phyloP scores from a whole-genome alignment of 2,797 vertebrate species.

The Alosa sapidissima region DNA sequence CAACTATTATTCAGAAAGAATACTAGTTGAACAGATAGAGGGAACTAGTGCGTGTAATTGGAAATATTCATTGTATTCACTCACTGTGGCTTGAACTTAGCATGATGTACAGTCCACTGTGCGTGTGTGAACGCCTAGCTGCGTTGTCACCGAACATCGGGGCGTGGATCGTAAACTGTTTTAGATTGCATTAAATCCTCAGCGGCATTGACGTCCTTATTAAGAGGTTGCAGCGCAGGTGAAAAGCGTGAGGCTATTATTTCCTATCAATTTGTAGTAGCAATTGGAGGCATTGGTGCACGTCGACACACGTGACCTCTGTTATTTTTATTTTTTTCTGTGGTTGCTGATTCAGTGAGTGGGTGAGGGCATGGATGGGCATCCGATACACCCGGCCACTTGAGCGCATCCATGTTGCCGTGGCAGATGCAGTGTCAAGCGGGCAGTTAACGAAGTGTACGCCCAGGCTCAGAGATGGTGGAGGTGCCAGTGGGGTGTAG shows the following conservation, averaged over 20 bases:
- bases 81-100: constrained; percentile 35
- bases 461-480: not conserved
- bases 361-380: not conserved
- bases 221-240: constrained; percentile 7
- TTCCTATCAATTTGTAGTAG: constrained; percentile 7
- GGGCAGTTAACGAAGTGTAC: not conserved
- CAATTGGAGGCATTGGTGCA: not conserved
- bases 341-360: not conserved
- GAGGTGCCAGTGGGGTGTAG: not conserved
- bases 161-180: constrained; percentile 3
- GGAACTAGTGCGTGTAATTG: constrained; percentile 52
- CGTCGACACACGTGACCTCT: not conserved
- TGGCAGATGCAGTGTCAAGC: not conserved
- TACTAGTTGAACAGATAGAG: constrained; percentile 41
- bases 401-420: not conserved
- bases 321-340: not conserved
- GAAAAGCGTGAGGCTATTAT: not conserved
- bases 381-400: not conserved
- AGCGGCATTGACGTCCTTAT: constrained; percentile 2
- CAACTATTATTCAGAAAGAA: constrained; percentile 44
- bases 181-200: constrained; percentile 21
- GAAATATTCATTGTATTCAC: constrained; percentile 48
- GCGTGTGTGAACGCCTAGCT: constrained; percentile 7
- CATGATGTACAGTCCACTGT: constrained; percentile 33
- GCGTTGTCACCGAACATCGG: not conserved